Conservation (phyloP, 2,797 vertebrate genomes). For the Pangasius sanitwongsei region DNA sequence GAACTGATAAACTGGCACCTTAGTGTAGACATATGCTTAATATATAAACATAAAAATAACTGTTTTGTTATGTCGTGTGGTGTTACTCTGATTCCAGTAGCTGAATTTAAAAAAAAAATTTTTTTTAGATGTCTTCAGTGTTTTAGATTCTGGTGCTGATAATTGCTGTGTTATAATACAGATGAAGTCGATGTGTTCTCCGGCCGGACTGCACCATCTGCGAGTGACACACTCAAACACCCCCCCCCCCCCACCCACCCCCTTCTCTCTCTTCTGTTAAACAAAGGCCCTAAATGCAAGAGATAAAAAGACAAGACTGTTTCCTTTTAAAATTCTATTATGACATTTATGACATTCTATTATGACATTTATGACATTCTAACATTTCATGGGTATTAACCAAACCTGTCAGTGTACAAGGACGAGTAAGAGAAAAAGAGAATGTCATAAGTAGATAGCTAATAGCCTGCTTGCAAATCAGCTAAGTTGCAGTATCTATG, state of each 20-base stretch:
- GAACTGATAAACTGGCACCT: neutral
- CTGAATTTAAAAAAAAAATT: neutral
- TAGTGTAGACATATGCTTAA: neutral
- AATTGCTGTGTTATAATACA: neutral
- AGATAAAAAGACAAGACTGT: neutral
- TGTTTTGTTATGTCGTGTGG: neutral
- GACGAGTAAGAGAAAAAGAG: neutral
- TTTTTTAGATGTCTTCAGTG: neutral
- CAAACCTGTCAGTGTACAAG: neutral
- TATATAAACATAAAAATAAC: neutral
- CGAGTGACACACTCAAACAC: neutral
- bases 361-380: no score
- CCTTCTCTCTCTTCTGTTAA: neutral
- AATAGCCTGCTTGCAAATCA: no score
- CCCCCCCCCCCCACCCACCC: neutral
- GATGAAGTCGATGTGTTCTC: neutral
- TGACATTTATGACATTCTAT: no score
- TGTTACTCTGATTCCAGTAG: neutral
- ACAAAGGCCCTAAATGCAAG: neutral
- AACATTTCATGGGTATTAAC: neutral
- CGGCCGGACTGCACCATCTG: conserved; percentile 15
- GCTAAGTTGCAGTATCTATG: neutral
- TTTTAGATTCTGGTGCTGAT: neutral
- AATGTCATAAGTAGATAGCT: neutral
- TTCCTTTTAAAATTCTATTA: neutral